These are phyloP conservation scores for Crematogaster levior DNA, from an alignment of 2,888 invertebrate species.

Conservation along the genomic window DNA sequence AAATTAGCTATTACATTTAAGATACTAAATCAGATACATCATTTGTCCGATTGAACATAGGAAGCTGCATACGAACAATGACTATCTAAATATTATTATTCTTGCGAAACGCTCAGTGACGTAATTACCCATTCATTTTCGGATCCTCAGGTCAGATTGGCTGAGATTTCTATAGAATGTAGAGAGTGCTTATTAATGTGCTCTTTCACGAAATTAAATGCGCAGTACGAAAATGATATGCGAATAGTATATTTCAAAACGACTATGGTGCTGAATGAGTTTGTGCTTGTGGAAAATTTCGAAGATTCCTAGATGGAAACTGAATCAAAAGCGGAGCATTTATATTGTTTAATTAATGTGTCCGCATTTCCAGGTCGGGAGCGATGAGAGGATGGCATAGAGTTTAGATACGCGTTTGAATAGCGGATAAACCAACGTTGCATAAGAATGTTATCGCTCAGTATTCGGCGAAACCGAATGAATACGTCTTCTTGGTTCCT, in stretches of 20 bases:
- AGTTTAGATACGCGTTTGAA: conserved; percentile 30
- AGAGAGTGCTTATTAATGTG: conserved; percentile 24
- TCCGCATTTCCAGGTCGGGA: background rate
- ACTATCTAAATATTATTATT: conserved; percentile 20
- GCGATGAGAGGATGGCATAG: background rate
- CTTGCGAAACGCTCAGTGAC: background rate
- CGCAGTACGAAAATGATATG: background rate
- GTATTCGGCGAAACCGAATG: conserved; percentile 6
- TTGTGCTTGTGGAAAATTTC: conserved; percentile 20
- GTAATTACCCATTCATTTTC: conserved; percentile 23
- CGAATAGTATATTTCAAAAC: conserved; percentile 34
- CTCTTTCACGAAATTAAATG: conserved; percentile 29
- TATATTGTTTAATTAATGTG: conserved; percentile 30
- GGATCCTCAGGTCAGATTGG: background rate
- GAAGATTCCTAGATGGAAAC: conserved; percentile 27
- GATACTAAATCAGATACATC: background rate
- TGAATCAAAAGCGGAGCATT: conserved; percentile 24
- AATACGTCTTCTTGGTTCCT: conserved; percentile 36
- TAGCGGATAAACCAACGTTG: conserved; percentile 25
- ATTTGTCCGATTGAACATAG: background rate
- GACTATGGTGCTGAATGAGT: background rate
- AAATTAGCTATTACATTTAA: background rate
- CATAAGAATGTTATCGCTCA: conserved; percentile 26
- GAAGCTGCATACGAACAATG: background rate
- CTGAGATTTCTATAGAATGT: conserved; percentile 5